Percentiles rank a stretch among this genome's conserved stretches.
Evolutionary conservation across 1,140 invertebrate genomes (phyloP).

Genomic region (Drosophila fuyamai): DNA sequence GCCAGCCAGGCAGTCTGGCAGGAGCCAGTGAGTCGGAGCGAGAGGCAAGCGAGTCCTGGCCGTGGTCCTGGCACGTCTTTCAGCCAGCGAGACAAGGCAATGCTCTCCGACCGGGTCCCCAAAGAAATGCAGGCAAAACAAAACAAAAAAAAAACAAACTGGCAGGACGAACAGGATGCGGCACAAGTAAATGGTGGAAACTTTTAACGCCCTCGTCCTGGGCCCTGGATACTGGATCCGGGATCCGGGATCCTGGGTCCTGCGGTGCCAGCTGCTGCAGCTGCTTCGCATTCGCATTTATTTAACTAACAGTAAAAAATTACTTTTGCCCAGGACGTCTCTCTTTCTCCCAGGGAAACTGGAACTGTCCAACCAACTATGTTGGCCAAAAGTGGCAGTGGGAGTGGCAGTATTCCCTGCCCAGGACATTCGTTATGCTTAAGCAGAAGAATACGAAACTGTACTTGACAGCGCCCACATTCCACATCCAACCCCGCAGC

Average conservation of each 20-base stretch:
- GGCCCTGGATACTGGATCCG: constrained; percentile 10
- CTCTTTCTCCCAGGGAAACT: constrained; percentile 55
- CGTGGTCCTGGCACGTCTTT: constrained; percentile 65
- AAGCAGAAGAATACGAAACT: constrained; percentile 83
- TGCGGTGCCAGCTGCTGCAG: constrained; percentile 60
- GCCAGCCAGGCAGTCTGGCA: constrained; percentile 57
- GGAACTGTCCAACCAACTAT: constrained; percentile 56
- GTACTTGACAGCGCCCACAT: constrained; percentile 72
- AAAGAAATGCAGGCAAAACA: constrained; percentile 60
- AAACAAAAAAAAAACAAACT: constrained; percentile 17
- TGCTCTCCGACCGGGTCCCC: constrained; percentile 54
- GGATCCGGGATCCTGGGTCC: constrained; percentile 30
- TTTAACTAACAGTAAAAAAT: constrained; percentile 84
- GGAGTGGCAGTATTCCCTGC: constrained; percentile 7
- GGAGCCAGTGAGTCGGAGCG: constrained; percentile 13
- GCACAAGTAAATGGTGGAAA: constrained; percentile 69
- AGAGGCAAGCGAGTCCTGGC: constrained; percentile 7
- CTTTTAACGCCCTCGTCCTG: constrained; percentile 76
- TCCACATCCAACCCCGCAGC: constrained; percentile 27
- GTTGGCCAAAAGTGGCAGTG: constrained; percentile 41
- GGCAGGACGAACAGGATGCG: constrained; percentile 46
- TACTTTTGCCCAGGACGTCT: constrained; percentile 70
- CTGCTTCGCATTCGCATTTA: constrained; percentile 72
- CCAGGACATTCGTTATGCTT: constrained; percentile 81
- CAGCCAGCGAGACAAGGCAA: constrained; percentile 72